Conservation (phyloP, 2,888 invertebrate genomes). For the Tipula lateralis region DNA sequence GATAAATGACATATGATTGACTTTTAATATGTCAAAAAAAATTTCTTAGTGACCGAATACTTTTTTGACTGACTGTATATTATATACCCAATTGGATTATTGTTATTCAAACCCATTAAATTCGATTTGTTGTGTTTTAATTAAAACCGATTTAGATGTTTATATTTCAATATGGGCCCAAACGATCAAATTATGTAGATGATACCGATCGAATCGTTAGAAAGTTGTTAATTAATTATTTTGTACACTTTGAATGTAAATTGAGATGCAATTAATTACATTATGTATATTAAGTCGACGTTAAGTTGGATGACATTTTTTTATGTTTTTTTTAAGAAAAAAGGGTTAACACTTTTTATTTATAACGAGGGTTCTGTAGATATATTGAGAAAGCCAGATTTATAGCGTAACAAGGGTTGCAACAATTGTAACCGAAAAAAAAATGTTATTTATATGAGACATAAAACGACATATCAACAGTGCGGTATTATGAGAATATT, state of each 20-base stretch:
- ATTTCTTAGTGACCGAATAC: too few species aligned
- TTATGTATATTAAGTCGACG: background rate
- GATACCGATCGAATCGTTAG: background rate
- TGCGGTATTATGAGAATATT: constrained; percentile 15
- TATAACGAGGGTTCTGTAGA: background rate
- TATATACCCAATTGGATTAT: background rate
- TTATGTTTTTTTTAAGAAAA: background rate
- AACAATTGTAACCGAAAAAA: background rate
- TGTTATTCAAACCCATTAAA: background rate
- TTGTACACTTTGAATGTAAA: background rate
- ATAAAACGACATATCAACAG: background rate
- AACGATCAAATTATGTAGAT: background rate
- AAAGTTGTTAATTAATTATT: background rate
- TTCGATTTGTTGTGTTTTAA: background rate
- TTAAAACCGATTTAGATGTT: constrained; percentile 11
- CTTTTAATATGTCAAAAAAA: too few species aligned
- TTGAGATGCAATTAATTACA: background rate
- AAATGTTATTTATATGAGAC: constrained; percentile 4
- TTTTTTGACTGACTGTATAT: too few species aligned
- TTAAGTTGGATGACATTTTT: background rate
- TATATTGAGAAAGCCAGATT: background rate
- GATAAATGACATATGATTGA: too few species aligned
- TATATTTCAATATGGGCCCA: background rate
- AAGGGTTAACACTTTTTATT: background rate
- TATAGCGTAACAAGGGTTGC: background rate